Evolutionary conservation across 2,797 vertebrate species (phyloP), one percentile per base, ranked within the genome.

Genomic region (Melanogrammus aeglefinus): DNA sequence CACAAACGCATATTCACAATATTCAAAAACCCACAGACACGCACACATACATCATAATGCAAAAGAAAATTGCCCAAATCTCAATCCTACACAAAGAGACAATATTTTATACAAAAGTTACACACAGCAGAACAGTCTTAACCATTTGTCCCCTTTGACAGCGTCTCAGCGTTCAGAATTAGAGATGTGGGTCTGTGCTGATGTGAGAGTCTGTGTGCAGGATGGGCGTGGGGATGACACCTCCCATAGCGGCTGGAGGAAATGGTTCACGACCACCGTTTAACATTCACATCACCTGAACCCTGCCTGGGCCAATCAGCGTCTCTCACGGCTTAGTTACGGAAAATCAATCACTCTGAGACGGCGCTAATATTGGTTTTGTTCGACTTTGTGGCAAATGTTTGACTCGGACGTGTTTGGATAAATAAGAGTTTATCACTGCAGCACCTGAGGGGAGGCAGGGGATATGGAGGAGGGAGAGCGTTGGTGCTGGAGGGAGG

Each of bases 291-390:
- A 85, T 81, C 12, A 63, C 41, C 81, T 74, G 81, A 86, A 81
- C 87, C 80, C 4, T 6, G 80, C 72, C 76, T 80, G 76, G 76
- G 27, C 75, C 1, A 21, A 57, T 74, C 31, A 51, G 77, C 73
- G 0, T 78, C 66, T 73, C 81, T 84, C 69, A 44, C 78, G 29
- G 70, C 51, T 85, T 69, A 73, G 82, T 79, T 78, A 81, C 74
- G 79, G 71, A 78, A 84, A 87, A 87, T 84, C 76, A 76, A 70
- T 86, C 78, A 83, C 77, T 83, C 81, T 44, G 79, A 75, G 73
- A 75, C 79, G 85, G 83, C 88, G 74, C 84, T 91, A 89, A 78
- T 84, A 74, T 77, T 76, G 69, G 33, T 74, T 39, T 75, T 83
- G 75, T 79, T 83, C 87, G 79, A 82, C 80, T 86, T 78, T 78